Evolutionary conservation across 2,888 invertebrate species (phyloP), one percentile per base, ranked within the genome.

Genomic region (Drosophila atripex): DNA sequence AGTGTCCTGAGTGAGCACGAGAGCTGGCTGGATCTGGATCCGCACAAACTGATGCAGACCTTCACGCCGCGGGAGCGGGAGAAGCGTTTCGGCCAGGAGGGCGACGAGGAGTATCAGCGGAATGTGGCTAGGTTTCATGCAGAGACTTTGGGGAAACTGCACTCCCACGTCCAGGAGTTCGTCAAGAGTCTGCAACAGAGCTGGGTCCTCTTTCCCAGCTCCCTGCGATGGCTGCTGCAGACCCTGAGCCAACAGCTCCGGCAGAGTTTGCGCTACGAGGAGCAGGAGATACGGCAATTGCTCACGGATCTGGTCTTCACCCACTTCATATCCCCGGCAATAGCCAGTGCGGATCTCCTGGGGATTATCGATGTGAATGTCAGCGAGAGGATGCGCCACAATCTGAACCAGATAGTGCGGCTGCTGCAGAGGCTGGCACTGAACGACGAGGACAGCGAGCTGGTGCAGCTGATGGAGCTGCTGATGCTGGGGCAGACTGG

Each of bases 281-380:
- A 90, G 21, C 90, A 90, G 69, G 89, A 88, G 30, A 92, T 93
- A 50, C 92, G 93, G 41, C 93, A 93, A 59, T 95, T 99, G 80
- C 97, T 97, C 89, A 97, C 97, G 0, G 99, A 99, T 89, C 93
- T 99, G 64, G 96, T 99, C 25, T 96, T 99, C 90, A 97, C 97
- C 9, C 94, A 96, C 90, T 98, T 98, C 90, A 96, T 99, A 66
- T 99, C 99, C 88, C 98, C 98, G 2, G 99, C 98, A 0, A 97
- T 99, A 57, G 96, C 98, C 51, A 97, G 97, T 92, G 99, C 99
- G 0, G 99, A 99, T 90, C 96, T 97, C 1, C 96, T 97, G 91
- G 99, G 98, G 14, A 96, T 99, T 56, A 96, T 96, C 3, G 98
- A 98, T 89, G 95, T 97, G 1, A 97, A 98, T 7, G 96, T 99